Percentiles rank a stretch among this genome's conserved stretches.
These are phyloP conservation scores for Hirtodrosophila confusa DNA, from an alignment of 2,888 invertebrate genomes.

Conservation along the genomic window DNA sequence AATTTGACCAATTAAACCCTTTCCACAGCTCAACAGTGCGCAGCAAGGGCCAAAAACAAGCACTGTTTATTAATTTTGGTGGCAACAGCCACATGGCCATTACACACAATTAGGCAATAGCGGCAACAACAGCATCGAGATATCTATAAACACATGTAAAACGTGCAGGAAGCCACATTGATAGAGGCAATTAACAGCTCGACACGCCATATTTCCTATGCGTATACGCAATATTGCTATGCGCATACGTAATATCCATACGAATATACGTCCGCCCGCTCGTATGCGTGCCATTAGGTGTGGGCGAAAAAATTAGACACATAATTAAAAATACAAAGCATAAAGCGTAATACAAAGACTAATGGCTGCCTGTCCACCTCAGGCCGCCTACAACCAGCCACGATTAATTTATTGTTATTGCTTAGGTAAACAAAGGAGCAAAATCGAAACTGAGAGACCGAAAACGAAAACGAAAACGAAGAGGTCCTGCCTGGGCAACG, in stretches of 20 bases:
- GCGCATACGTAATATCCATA: slow-evolving; percentile 21
- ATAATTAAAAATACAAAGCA: slow-evolving; percentile 80
- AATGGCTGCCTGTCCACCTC: slow-evolving; percentile 47
- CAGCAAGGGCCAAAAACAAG: background rate
- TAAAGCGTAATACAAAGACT: slow-evolving; percentile 53
- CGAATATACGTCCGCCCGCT: slow-evolving; percentile 11
- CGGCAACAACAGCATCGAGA: slow-evolving; percentile 29
- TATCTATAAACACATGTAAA: slow-evolving; percentile 73
- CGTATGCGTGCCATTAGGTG: slow-evolving; percentile 20
- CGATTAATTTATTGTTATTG: slow-evolving; percentile 80
- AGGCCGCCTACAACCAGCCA: background rate
- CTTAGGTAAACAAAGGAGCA: slow-evolving; percentile 75
- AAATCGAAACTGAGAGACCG: slow-evolving; percentile 48
- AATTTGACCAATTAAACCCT: slow-evolving; percentile 39
- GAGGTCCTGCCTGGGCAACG: slow-evolving; percentile 8
- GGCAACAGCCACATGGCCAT: slow-evolving; percentile 23
- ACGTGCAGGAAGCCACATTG: slow-evolving; percentile 70
- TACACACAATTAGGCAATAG: slow-evolving; percentile 59
- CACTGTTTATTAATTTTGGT: slow-evolving; percentile 40
- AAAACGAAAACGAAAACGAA: background rate
- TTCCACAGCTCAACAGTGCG: slow-evolving; percentile 1
- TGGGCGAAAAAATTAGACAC: slow-evolving; percentile 62
- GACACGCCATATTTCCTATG: slow-evolving; percentile 72
- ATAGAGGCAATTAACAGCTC: slow-evolving; percentile 79
- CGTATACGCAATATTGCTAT: slow-evolving; percentile 26